phyloP scores from a whole-genome alignment of 2,113 vertebrate genomes.

The Clarias batrachus region DNA sequence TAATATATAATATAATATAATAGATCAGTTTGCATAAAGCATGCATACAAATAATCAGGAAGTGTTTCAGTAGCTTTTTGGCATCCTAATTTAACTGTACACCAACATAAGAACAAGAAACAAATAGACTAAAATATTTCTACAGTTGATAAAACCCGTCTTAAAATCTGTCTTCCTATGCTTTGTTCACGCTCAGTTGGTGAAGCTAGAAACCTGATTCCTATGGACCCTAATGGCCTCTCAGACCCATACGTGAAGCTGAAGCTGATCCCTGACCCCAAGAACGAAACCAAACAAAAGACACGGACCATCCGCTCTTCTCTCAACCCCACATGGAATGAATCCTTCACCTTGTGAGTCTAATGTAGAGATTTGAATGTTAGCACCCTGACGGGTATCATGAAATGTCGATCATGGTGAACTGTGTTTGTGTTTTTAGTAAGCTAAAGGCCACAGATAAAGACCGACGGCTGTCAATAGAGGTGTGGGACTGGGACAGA shows the following conservation, averaged over 20 bases:
- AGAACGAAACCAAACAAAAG: conserved; percentile 96
- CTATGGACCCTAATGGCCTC: conserved; percentile 96
- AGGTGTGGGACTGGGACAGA: conserved; percentile 96
- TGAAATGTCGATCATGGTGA: not conserved
- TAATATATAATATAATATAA: too few species aligned
- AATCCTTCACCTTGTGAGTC: conserved; percentile 91
- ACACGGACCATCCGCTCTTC: conserved; percentile 95
- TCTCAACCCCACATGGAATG: conserved; percentile 93
- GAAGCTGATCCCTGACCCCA: conserved; percentile 95
- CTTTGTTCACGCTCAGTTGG: conserved; percentile 72
- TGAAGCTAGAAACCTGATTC: conserved; percentile 94
- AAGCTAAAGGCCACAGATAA: conserved; percentile 91
- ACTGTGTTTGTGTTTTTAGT: conserved; percentile 64
- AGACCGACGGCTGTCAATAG: conserved; percentile 89
- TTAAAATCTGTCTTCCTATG: conserved; percentile 30
- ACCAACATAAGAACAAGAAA: not conserved
- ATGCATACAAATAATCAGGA: not conserved
- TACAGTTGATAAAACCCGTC: conserved; percentile 18
- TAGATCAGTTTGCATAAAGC: not conserved
- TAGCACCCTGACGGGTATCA: not conserved
- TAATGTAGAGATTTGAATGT: not conserved
- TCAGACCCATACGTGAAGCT: conserved; percentile 97
- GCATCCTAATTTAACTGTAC: not conserved
- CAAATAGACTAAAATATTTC: not conserved
- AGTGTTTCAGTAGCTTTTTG: not conserved